These are phyloP conservation scores for Apodemia duryi DNA, from an alignment of 2,888 invertebrate genomes.

Conservation along the genomic window DNA sequence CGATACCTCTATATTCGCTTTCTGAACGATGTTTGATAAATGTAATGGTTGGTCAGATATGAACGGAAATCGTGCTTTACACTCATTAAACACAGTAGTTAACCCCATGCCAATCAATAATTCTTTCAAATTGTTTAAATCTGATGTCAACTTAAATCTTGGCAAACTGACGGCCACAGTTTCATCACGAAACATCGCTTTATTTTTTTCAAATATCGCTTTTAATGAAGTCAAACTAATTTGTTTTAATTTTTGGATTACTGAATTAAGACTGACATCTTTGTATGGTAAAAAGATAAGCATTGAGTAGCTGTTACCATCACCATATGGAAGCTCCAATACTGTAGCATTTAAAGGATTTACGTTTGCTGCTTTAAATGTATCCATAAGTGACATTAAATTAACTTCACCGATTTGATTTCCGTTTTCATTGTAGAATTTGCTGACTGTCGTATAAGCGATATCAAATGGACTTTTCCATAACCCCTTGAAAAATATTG, in stretches of 20 bases:
- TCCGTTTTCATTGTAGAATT: conserved; percentile 51
- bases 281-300: conserved; percentile 79
- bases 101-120: conserved; percentile 61
- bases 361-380: conserved; percentile 40
- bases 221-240: conserved; percentile 69
- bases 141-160: conserved; percentile 77
- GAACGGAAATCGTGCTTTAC: conserved; percentile 44
- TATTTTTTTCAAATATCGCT: conserved; percentile 43
- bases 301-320: conserved; percentile 77
- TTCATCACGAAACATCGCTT: conserved; percentile 46
- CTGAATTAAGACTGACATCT: conserved; percentile 53
- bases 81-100: conserved; percentile 47
- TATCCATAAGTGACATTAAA: conserved; percentile 46
- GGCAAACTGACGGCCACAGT: conserved; percentile 78
- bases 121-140: conserved; percentile 64
- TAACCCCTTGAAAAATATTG: conserved; percentile 56
- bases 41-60: conserved; percentile 45
- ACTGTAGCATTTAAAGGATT: conserved; percentile 44
- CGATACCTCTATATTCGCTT: conserved; percentile 59
- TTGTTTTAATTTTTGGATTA: conserved; percentile 68
- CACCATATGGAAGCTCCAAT: conserved; percentile 58
- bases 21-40: conserved; percentile 59
- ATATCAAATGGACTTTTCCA: conserved; percentile 50
- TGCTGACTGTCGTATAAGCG: conserved; percentile 44
- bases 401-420: conserved; percentile 51